phyloP scores from a whole-genome alignment of 2,797 vertebrate species.

The Scarus forsteni region DNA sequence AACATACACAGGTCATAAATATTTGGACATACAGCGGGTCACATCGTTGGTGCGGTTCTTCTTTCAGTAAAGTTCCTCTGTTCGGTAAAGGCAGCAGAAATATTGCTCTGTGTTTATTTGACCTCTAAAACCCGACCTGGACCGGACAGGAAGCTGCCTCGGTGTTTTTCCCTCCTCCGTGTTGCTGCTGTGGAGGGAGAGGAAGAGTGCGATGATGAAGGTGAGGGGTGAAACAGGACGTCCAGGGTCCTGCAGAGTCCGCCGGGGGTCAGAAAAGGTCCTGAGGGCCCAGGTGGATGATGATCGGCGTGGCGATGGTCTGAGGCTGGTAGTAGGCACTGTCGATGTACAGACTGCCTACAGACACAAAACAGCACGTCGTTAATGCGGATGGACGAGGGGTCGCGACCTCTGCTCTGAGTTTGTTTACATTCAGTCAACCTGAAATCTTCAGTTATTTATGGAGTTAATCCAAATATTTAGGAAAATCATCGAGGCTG shows the following conservation, averaged over 20 bases:
- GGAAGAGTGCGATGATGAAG: slow-evolving; percentile 47
- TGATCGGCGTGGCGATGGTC: slow-evolving; percentile 89
- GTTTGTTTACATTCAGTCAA: too few relatives aligned
- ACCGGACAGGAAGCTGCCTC: slow-evolving; percentile 7
- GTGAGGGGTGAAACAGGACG: slow-evolving; percentile 21
- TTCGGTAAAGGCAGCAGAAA: slow-evolving; percentile 30
- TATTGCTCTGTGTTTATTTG: slow-evolving; percentile 64
- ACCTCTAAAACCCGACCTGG: slow-evolving; percentile 10
- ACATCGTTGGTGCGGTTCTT: slow-evolving; percentile 20
- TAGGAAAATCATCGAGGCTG: too few relatives aligned
- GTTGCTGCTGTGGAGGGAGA: slow-evolving; percentile 55
- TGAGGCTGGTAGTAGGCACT: slow-evolving; percentile 92
- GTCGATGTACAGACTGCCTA: slow-evolving; percentile 94
- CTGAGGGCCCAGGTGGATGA: slow-evolving; percentile 94
- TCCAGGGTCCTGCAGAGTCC: slow-evolving; percentile 13
- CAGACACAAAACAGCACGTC: slow-evolving; percentile 82
- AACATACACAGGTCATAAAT: slow-evolving; percentile 59
- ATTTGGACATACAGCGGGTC: slow-evolving; percentile 41
- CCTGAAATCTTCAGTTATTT: too few relatives aligned
- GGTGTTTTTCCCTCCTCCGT: slow-evolving; percentile 39
- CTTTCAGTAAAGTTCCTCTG: too few relatives aligned
- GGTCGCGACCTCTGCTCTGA: too few relatives aligned
- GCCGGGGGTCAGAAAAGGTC: slow-evolving; percentile 85
- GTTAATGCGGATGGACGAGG: too few relatives aligned
- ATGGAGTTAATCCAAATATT: too few relatives aligned